phyloP scores from a whole-genome alignment of 2,888 invertebrate species.

The Epinotia brunnichana region DNA sequence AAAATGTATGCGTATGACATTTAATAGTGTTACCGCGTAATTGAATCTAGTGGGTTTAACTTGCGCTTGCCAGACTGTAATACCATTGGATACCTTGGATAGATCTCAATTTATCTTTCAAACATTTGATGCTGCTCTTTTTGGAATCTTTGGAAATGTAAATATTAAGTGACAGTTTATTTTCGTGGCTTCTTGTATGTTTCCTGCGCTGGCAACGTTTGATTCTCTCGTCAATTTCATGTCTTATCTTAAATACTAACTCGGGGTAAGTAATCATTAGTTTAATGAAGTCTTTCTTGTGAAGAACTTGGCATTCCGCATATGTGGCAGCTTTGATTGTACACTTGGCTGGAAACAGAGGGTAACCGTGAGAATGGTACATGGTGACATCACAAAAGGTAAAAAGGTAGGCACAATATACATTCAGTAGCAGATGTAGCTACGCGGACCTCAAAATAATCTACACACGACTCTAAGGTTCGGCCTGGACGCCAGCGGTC shows the following conservation, averaged over 20 bases:
- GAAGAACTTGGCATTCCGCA: conserved; percentile 81
- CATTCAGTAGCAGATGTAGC: no score
- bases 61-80: no score
- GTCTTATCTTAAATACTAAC: conserved; percentile 64
- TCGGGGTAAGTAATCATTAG: conserved; percentile 80
- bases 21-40: no score
- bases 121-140: conserved; percentile 78
- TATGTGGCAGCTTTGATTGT: conserved; percentile 81
- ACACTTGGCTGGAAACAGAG: conserved; percentile 69
- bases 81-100: conserved; percentile 28
- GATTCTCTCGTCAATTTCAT: conserved; percentile 68
- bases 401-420: no score
- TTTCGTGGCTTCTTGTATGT: conserved; percentile 51
- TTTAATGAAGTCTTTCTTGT: conserved; percentile 76
- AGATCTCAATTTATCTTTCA: conserved; percentile 71
- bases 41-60: no score
- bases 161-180: conserved; percentile 68
- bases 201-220: conserved; percentile 59
- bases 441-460: no score
- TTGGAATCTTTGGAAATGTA: conserved; percentile 76
- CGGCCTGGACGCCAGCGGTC: no score
- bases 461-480: no score
- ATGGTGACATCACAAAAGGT: no score
- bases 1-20: no score
- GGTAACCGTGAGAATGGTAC: neutral